Evolutionary conservation across 2,888 invertebrate species (phyloP).

Genomic region (Drosophila lutescens): DNA sequence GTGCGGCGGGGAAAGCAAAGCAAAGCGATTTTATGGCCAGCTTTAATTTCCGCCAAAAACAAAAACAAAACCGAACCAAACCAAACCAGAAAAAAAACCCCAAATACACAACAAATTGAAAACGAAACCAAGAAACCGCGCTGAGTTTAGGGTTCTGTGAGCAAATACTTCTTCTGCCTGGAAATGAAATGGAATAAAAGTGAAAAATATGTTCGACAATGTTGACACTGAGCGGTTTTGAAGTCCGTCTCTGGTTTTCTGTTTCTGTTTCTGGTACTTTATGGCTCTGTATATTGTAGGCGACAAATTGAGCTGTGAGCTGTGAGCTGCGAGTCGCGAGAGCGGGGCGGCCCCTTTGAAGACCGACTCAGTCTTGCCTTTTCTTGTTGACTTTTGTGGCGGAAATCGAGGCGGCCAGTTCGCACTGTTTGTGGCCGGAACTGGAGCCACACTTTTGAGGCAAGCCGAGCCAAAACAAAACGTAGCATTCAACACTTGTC

Average conservation of each 20-base stretch:
- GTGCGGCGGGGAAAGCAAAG: constrained; percentile 45
- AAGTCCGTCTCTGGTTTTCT: constrained; percentile 11
- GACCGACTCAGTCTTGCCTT: constrained; percentile 41
- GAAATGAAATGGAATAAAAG: constrained; percentile 70
- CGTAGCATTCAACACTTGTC: constrained; percentile 75
- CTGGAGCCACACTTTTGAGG: constrained; percentile 78
- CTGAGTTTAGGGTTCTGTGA: constrained; percentile 37
- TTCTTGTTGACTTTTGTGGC: constrained; percentile 62
- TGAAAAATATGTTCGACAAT: constrained; percentile 68
- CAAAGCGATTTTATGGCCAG: constrained; percentile 51
- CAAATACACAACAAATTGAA: constrained; percentile 41
- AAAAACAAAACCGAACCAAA: constrained; percentile 21
- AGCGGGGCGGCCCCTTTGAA: constrained; percentile 48
- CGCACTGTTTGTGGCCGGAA: constrained; percentile 77
- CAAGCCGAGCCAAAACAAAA: constrained; percentile 44
- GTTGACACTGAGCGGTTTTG: constrained; percentile 55
- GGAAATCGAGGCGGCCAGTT: constrained; percentile 72
- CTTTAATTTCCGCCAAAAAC: constrained; percentile 64
- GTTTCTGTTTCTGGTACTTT: constrained; percentile 49
- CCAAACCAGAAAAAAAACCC: constrained; percentile 17
- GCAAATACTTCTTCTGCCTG: constrained; percentile 43
- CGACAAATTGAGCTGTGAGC: constrained; percentile 76
- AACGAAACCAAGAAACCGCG: constrained; percentile 38
- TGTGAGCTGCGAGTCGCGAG: constrained; percentile 51
- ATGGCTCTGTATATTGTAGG: constrained; percentile 72